Conservation (phyloP, 2,888 invertebrate species). For the Anagyrus pseudococci region DNA sequence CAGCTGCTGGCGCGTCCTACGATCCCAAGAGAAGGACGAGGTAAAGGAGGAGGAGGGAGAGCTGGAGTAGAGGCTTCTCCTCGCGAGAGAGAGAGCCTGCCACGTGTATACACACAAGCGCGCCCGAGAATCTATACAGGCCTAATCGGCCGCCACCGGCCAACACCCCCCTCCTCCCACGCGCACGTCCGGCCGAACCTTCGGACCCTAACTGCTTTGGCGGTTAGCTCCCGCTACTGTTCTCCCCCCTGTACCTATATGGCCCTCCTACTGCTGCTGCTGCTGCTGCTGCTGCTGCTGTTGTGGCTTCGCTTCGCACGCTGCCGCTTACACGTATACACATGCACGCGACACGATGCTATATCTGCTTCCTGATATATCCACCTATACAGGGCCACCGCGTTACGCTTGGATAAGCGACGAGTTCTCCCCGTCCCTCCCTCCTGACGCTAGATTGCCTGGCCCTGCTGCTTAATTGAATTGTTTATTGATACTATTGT, state of each 20-base stretch:
- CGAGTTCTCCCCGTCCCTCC: too few species aligned
- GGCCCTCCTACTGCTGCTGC: slow-evolving; percentile 26
- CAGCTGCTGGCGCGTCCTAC: too few species aligned
- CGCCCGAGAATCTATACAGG: slow-evolving; percentile 25
- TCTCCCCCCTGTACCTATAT: background rate
- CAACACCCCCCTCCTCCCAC: background rate
- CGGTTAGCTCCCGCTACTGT: background rate
- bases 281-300: slow-evolving; percentile 13
- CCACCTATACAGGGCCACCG: slow-evolving; percentile 2
- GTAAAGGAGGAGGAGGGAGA: too few species aligned
- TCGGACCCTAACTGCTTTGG: background rate
- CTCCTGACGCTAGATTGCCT: too few species aligned
- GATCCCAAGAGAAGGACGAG: too few species aligned
- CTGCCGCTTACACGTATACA: background rate
- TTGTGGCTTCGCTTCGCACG: slow-evolving; percentile 10
- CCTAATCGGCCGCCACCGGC: slow-evolving; percentile 26
- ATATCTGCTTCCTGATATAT: slow-evolving; percentile 6
- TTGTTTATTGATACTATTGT: too few species aligned
- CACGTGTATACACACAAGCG: slow-evolving; percentile 39
- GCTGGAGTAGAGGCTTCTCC: too few species aligned
- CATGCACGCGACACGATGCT: background rate
- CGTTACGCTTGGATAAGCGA: too few species aligned
- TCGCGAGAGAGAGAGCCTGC: too few species aligned
- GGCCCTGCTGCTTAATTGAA: too few species aligned
- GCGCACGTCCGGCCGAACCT: slow-evolving; percentile 4